phyloP scores from a whole-genome alignment of 2,797 vertebrate species.

The Delichon dasypus region DNA sequence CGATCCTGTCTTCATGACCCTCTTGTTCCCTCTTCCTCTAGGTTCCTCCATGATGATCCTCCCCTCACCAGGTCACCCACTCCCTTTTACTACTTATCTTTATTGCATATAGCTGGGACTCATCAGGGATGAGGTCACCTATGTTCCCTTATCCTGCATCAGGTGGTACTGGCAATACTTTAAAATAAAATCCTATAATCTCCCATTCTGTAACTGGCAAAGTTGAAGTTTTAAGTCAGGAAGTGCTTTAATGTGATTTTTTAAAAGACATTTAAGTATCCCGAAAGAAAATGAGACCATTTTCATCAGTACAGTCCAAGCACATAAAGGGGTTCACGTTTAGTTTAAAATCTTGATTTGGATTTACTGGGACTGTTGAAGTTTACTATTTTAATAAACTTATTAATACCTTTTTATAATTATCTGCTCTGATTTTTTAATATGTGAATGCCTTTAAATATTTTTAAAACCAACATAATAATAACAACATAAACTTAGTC shows the following conservation, averaged over 20 bases:
- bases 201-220: neutral
- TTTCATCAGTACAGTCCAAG: neutral
- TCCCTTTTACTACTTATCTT: no score
- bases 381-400: neutral
- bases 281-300: neutral
- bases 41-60: no score
- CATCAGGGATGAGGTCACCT: neutral
- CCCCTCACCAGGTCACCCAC: neutral
- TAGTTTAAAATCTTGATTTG: neutral
- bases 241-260: neutral
- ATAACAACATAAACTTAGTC: neutral
- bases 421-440: neutral
- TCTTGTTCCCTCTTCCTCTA: neutral
- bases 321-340: neutral
- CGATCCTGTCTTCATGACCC: neutral
- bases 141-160: neutral
- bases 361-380: neutral
- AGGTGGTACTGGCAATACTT: neutral
- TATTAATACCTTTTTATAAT: neutral
- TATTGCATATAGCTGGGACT: neutral
- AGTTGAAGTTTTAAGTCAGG: neutral
- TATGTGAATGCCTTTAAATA: neutral
- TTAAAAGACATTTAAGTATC: neutral
- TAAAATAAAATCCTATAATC: neutral
- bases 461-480: neutral